These are phyloP conservation scores for Parazoanthus swiftii DNA, from an alignment of 92 coral and sea anemone genomes.

Conservation along the genomic window DNA sequence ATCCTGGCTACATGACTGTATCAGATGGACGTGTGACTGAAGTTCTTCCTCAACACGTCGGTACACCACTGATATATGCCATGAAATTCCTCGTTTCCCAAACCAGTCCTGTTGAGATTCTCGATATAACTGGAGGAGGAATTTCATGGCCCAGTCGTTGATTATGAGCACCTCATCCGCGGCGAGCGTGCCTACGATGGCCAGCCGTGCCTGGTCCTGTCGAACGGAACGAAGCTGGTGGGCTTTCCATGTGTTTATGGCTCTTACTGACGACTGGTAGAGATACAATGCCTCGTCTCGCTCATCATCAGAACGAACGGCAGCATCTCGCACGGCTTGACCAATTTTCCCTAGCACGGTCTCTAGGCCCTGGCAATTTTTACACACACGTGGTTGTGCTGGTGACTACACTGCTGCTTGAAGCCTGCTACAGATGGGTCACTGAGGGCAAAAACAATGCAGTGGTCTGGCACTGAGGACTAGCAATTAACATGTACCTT, in stretches of 20 bases:
- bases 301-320: conserved; percentile 20
- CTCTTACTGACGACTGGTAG: conserved; percentile 18
- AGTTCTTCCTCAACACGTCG: conserved; percentile 1
- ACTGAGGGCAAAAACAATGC: conserved; percentile 6
- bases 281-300: background rate
- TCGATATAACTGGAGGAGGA: conserved; percentile 1
- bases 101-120: conserved; percentile 27
- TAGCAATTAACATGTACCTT: conserved; percentile 9
- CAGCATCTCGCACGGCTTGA: background rate
- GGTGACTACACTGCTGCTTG: background rate
- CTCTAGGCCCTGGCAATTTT: conserved; percentile 10
- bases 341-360: background rate
- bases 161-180: background rate
- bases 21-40: background rate
- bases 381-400: conserved; percentile 7
- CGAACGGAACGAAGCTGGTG: conserved; percentile 11
- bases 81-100: conserved; percentile 19
- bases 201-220: conserved; percentile 20
- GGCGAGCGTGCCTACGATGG: background rate
- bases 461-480: conserved; percentile 8
- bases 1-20: conserved; percentile 14
- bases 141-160: conserved; percentile 28
- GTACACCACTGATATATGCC: conserved; percentile 24
- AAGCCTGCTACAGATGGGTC: conserved; percentile 13
- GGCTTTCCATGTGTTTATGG: conserved; percentile 15